phyloP scores from a whole-genome alignment of 2,113 vertebrate species.

The Oreotrochilus melanogaster region DNA sequence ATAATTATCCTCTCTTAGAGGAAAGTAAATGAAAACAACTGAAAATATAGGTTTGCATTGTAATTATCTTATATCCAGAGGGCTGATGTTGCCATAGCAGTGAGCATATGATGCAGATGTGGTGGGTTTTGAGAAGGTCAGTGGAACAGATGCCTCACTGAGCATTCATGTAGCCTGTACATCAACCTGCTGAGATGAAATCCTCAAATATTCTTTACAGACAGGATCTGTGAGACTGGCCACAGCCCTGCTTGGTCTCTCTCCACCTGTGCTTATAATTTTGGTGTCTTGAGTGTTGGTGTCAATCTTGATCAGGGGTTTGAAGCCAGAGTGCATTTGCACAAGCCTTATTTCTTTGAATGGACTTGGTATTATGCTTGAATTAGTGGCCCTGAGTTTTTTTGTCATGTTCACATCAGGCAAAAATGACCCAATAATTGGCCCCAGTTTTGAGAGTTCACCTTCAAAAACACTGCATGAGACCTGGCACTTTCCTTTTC shows the following conservation, averaged over 20 bases:
- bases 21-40: neutral
- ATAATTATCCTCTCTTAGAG: neutral
- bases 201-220: neutral
- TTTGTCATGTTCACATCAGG: neutral
- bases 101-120: neutral
- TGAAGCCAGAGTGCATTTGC: rapidly evolving
- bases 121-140: neutral
- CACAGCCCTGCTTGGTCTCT: neutral
- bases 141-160: neutral
- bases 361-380: neutral
- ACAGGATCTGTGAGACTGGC: rapidly evolving
- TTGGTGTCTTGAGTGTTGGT: neutral
- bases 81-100: constrained; percentile 2
- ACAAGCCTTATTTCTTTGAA: neutral
- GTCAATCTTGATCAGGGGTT: neutral
- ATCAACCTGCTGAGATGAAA: neutral
- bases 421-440: constrained; percentile 32
- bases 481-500: neutral
- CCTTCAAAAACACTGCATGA: neutral
- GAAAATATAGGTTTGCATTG: rapidly evolving
- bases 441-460: neutral
- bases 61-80: neutral
- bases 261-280: neutral
- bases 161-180: neutral
- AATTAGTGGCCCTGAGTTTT: neutral